Percentiles rank a stretch among this genome's conserved stretches.
phyloP scores from a whole-genome alignment of 1,140 invertebrate genomes.

The Hycleus cichorii region DNA sequence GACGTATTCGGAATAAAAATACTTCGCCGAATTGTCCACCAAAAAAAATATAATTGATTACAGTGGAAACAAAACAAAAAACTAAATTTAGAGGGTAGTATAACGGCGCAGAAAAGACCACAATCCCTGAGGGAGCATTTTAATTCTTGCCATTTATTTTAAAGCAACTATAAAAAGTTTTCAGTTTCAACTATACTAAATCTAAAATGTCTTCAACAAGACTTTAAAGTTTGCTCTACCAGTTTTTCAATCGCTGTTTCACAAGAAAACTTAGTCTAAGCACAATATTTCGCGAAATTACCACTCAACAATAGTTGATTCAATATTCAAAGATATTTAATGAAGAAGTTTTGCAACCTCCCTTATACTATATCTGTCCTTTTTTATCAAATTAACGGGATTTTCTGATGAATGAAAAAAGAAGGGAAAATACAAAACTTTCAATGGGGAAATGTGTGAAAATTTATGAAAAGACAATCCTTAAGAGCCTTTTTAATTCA shows the following conservation, averaged over 20 bases:
- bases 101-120: background rate
- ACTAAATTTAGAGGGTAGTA: background rate
- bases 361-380: no score
- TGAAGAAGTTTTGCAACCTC: no score
- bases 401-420: no score
- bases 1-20: background rate
- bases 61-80: background rate
- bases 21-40: background rate
- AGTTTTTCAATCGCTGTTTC: background rate
- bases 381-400: no score
- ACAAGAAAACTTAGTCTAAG: background rate
- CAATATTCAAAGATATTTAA: no score
- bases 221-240: background rate
- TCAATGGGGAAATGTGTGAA: slow-evolving; percentile 7
- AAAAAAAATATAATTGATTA: background rate
- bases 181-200: background rate
- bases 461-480: slow-evolving; percentile 1
- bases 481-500: slow-evolving; percentile 17
- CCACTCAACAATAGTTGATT: no score
- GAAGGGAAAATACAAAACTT: background rate
- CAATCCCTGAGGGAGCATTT: background rate
- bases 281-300: no score
- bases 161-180: background rate
- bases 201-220: background rate
- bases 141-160: background rate